Conservation (phyloP, 2,113 vertebrate species). For the Eupsittula cactorum region DNA sequence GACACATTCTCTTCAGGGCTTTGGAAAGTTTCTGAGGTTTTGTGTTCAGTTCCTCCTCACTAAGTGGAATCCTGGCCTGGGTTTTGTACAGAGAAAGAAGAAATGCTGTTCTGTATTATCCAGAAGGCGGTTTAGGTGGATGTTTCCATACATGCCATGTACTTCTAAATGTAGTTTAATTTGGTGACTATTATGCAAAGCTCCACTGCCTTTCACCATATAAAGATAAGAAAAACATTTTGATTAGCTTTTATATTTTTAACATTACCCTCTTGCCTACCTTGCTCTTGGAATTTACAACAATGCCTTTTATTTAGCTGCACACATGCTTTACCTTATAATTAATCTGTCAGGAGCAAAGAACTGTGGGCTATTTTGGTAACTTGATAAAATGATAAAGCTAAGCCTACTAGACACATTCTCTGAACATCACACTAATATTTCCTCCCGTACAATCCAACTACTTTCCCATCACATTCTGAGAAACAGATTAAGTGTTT, state of each 20-base stretch:
- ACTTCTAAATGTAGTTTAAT: background rate
- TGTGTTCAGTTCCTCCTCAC: background rate
- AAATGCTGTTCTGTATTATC: background rate
- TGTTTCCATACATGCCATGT: background rate
- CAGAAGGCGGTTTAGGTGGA: background rate
- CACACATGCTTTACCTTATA: background rate
- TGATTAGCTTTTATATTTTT: background rate
- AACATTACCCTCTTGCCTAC: background rate
- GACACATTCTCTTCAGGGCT: background rate
- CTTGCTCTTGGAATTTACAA: background rate
- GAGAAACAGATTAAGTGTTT: conserved; percentile 30
- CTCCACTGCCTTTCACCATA: background rate
- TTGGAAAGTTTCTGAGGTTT: background rate
- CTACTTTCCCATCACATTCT: background rate
- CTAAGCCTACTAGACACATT: background rate
- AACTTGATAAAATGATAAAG: background rate
- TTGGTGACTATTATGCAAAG: background rate
- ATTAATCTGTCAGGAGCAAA: background rate
- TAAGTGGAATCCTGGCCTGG: background rate
- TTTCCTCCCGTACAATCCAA: conserved; percentile 2
- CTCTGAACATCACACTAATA: background rate
- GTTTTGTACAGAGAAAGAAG: background rate
- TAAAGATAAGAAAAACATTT: background rate
- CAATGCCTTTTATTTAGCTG: background rate
- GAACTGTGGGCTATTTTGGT: background rate